Base-by-base conservation (phyloP, 2,113 vertebrate species). In the Eubucco bourcierii region DNA sequence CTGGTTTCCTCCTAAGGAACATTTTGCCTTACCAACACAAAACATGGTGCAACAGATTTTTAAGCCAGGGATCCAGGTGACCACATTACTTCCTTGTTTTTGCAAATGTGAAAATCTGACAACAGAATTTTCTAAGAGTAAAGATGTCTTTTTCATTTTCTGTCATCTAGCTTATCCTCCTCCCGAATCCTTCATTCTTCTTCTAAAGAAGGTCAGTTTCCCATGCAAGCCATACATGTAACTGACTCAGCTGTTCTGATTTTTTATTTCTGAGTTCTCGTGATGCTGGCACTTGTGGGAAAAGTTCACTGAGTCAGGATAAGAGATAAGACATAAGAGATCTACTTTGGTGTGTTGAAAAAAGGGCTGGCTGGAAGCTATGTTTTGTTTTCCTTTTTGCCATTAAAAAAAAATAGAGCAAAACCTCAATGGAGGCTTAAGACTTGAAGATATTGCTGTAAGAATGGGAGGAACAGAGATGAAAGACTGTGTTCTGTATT, bases 221-320 rank as follows among this genome's bases (percentile, higher is more conserved):
- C 67, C 47, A 67, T 68, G 58, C 60, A 90, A 75, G 61, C n/a
- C 61, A 11, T 61, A 72, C 39, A 65, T 31, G 19, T 67, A 84
- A 82, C 47, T 33, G 2, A 0, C 29, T 71, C 39, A 5, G 67
- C 77, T 95, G 53, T 92, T 93, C 91, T 91, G 77, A 90, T 94
- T 94, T 94, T 90, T 74, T 37, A 58, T 84, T 93, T 89, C 63
- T 90, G 74, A 61, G 33, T 86, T 91, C 84, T 81, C 33, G 15
- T 71, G 61, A 80, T 78, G 37, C 47, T 60, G 59, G 52, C 25
- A 71, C 77, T 73, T 86, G 12, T 88, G 76, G 82, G 84, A 90
- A 75, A 95, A 94, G 75, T 83, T 85, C 50, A 66, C 63, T 86
- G 55, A 84, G 80, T 77, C 46, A 1, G 3, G 27, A 24, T 84